phyloP scores from a whole-genome alignment of 1,140 invertebrate genomes.

The Dendroctonus ponderosae region DNA sequence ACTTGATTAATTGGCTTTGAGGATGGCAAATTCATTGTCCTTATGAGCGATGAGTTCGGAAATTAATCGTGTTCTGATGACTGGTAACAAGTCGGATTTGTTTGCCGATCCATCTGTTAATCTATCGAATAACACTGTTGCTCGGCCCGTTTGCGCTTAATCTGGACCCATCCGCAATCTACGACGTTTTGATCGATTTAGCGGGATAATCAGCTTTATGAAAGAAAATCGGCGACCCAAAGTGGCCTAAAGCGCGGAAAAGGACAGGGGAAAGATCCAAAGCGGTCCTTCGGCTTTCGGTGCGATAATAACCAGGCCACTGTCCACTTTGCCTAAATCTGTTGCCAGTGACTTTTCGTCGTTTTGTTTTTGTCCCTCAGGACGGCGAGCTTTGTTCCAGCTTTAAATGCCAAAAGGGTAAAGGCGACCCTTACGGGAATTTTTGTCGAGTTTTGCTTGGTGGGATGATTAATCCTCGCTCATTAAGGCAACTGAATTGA shows the following conservation, averaged over 20 bases:
- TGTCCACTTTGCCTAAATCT: constrained; percentile 28
- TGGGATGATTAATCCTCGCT: constrained; percentile 19
- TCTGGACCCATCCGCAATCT: no score
- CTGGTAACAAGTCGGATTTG: constrained; percentile 29
- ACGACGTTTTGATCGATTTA: no score
- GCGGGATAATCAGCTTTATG: no score
- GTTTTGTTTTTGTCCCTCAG: constrained; percentile 23
- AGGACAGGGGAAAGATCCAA: no score
- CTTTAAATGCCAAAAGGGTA: constrained; percentile 14
- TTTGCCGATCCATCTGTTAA: constrained; percentile 24
- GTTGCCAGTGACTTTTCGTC: constrained; percentile 25
- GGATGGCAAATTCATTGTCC: constrained; percentile 12
- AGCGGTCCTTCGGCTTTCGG: background rate
- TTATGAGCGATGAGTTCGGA: constrained; percentile 15
- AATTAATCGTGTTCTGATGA: constrained; percentile 30
- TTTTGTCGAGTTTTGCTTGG: constrained; percentile 10
- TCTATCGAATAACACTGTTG: constrained; percentile 13
- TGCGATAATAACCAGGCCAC: constrained; percentile 29
- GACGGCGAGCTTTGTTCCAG: constrained; percentile 13
- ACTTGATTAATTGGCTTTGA: constrained; percentile 26
- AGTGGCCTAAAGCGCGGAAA: no score
- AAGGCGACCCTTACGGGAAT: constrained; percentile 18
- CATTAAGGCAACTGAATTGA: background rate
- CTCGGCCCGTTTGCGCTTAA: background rate
- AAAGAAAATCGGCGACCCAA: no score